A percentile compares a stretch with the other conserved stretches of the same genome.
Conservation (phyloP, 2,888 invertebrate genomes). For the Apotomis betuletana region DNA sequence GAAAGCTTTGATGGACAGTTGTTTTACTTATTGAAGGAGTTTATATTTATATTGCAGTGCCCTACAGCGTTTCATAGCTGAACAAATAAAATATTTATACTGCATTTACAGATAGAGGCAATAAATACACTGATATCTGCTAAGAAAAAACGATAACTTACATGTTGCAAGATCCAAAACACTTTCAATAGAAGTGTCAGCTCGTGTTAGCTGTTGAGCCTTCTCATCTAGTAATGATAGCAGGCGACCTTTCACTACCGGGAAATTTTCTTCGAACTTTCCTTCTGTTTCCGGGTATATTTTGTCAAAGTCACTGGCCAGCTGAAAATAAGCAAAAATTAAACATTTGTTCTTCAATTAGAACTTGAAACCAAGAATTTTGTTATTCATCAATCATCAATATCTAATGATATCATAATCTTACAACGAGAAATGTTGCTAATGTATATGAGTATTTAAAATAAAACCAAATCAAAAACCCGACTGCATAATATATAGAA, state of each 20-base stretch:
- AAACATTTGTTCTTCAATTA: background rate
- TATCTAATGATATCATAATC: background rate
- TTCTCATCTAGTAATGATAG: conserved; percentile 13
- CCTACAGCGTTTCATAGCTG: too few relatives aligned
- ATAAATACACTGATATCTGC: background rate
- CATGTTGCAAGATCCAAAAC: conserved; percentile 22
- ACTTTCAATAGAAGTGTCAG: conserved; percentile 6
- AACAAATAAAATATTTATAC: too few relatives aligned
- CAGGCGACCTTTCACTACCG: conserved; percentile 10
- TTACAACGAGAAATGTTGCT: background rate
- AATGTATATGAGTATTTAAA: background rate
- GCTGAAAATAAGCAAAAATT: background rate
- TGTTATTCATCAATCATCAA: too few relatives aligned
- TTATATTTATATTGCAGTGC: too few relatives aligned
- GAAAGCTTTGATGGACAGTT: too few relatives aligned
- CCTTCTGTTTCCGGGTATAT: conserved; percentile 11
- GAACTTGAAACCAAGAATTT: too few relatives aligned
- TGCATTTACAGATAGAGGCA: background rate
- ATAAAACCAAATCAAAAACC: too few relatives aligned
- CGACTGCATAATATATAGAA: too few relatives aligned
- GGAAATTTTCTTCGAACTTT: conserved; percentile 10
- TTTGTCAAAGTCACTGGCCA: conserved; percentile 10
- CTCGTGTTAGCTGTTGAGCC: conserved; percentile 12
- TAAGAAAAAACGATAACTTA: background rate
- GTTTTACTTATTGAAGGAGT: too few relatives aligned